These are phyloP conservation scores for Channa argus DNA, from an alignment of 2,113 vertebrate genomes.

Conservation along the genomic window DNA sequence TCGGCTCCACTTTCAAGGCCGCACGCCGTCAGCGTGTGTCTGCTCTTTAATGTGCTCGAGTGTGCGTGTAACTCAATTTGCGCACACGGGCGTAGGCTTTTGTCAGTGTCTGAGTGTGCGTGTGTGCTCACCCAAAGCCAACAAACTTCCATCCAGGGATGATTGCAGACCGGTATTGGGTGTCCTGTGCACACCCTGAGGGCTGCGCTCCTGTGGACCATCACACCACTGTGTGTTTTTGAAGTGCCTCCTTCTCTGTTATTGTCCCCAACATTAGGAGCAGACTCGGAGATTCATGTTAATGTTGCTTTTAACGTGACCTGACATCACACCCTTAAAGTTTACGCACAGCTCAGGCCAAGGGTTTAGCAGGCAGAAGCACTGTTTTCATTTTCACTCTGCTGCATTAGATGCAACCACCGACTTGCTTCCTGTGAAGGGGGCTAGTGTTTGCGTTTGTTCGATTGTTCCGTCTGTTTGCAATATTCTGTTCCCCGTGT, in stretches of 20 bases:
- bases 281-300: slow-evolving; percentile 51
- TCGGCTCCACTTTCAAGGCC: slow-evolving; percentile 22
- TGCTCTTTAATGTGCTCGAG: neutral
- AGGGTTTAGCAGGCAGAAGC: slow-evolving; percentile 1
- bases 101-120: slow-evolving; percentile 22
- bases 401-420: slow-evolving; percentile 27
- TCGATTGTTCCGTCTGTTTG: slow-evolving; percentile 20
- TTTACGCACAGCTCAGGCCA: slow-evolving; percentile 40
- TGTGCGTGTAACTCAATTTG: slow-evolving; percentile 43
- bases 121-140: slow-evolving; percentile 53
- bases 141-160: slow-evolving; percentile 57
- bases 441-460: slow-evolving; percentile 34
- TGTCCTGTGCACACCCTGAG: slow-evolving; percentile 58
- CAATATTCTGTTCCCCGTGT: neutral
- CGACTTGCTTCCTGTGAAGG: slow-evolving; percentile 26
- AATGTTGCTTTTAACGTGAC: slow-evolving; percentile 46
- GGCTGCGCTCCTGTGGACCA: slow-evolving; percentile 73
- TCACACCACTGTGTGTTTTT: slow-evolving; percentile 61
- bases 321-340: slow-evolving; percentile 38
- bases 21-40: slow-evolving; percentile 18
- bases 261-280: slow-evolving; percentile 61
- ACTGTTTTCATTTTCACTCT: slow-evolving; percentile 32
- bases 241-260: slow-evolving; percentile 58
- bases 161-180: slow-evolving; percentile 61
- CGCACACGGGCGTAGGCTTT: slow-evolving; percentile 49